Percentiles rank a stretch among this genome's conserved stretches.
Conservation (phyloP, 1,140 invertebrate species). For the Helicorthomorpha holstii region DNA sequence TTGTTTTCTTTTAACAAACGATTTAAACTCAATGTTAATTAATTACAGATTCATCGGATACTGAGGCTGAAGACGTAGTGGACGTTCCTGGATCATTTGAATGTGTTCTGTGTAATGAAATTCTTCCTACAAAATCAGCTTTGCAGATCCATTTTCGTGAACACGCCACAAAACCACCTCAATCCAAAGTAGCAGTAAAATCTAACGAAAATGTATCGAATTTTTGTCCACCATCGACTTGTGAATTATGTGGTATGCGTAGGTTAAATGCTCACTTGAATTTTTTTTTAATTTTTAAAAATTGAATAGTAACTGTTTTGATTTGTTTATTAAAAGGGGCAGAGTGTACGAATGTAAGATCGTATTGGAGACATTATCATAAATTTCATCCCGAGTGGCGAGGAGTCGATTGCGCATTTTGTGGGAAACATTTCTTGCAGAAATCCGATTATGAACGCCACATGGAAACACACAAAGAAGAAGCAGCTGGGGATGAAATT, state of each 20-base stretch:
- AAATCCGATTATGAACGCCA: background rate
- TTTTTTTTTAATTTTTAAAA: background rate
- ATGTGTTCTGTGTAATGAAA: background rate
- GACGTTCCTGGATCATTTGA: background rate
- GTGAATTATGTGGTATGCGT: conserved; percentile 1
- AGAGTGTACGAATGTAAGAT: background rate
- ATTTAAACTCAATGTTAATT: too few species aligned
- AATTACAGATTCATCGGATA: too few species aligned
- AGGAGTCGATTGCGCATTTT: background rate
- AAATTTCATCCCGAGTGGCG: background rate
- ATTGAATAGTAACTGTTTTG: background rate
- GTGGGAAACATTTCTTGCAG: background rate
- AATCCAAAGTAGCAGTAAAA: background rate
- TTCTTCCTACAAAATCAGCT: background rate
- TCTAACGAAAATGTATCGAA: background rate
- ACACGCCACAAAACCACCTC: background rate
- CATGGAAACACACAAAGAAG: background rate
- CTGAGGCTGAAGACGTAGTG: too few species aligned
- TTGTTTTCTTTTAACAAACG: too few species aligned
- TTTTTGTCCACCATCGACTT: background rate
- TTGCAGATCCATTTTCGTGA: background rate
- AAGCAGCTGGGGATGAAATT: background rate
- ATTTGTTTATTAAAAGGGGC: background rate
- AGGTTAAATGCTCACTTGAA: background rate
- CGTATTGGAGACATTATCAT: background rate